Base-by-base conservation (phyloP, 1,140 invertebrate genomes). In the Diploscapter pachys region DNA sequence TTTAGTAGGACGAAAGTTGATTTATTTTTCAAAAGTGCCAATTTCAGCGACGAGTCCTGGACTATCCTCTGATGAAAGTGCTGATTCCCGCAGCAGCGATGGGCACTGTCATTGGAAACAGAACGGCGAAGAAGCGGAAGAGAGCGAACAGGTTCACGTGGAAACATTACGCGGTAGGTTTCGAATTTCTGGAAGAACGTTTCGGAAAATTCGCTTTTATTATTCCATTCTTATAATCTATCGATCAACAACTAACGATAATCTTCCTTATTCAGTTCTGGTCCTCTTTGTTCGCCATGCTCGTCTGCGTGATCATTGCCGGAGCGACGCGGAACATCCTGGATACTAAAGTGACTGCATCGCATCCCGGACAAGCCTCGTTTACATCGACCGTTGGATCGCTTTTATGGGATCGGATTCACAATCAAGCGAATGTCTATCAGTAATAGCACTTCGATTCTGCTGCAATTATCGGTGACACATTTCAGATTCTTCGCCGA, bases 201-300 rank as follows among this genome's bases (percentile, higher is more conserved):
- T 53, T 53, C 8, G 4, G 5, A 52, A 5, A 70, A 5, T n/a
- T 13, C 13, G 5, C 31, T 11, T 13, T 53, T 48, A n/a, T 59
- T 9, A 54, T 52, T 56, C 6, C 13, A 67, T 67, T 67, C 3
- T n/a, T 72, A 62, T 69, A 70, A 31, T 52, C n/a, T 54, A 2
- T 51, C 13, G 71, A 9, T 13, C 51, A 56, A 9, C 1, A 50
- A 63, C n/a, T 4, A 48, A 71, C 5, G 61, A 56, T 71, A 63
- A 2, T 50, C 13, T 3, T 2, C 31, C 5, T 63, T 71, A 63
- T 77, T 61, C 72, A 79, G 78, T 79, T 79, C 72, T 79, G 78
- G 78, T 74, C 78, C 5, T 79, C 78, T 0, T 31, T 79, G 3
- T 79, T 79, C 62, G 31, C 71, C 61, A 62, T 69, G 56, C 77